Evolutionary conservation across 2,113 vertebrate species (phyloP), one percentile per base, ranked within the genome.

Genomic region (Tychaedon coryphoeus): DNA sequence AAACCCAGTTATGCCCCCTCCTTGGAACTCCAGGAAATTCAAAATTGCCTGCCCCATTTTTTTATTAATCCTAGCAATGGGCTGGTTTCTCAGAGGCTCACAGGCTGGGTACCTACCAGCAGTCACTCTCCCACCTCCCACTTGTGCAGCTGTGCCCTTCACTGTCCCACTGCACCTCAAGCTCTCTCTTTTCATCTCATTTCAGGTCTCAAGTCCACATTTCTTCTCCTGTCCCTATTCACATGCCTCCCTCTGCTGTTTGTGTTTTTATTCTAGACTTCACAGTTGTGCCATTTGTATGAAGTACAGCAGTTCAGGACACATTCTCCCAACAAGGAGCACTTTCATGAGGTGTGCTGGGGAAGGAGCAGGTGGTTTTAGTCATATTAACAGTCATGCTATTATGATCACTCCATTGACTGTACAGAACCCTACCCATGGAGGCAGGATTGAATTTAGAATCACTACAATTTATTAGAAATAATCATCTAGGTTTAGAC

Each of bases 131-230:
- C 13, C 13, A 9, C 3, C 7, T 56, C 9, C 40, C 19, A 26
- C 14, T 26, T 20, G 34, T 1, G 3, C 29, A 60, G 48, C 62
- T 1, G 0, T 60, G 19, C 19, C 24, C 5, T 64, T 31, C 16
- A 4, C 12, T 34, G 29, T 38, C 42, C 13, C 0, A 1, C 48
- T 79, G 43, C 33, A 56, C 9, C 1, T 1, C 16, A 12, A 8
- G 15, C 14, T 65, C 60, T 42, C 75, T 73, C 29, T 45, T 80
- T 42, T 69, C 31, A 51, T 64, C 57, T 45, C 43, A 28, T 56
- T 64, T 93, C 82, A 88, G 51, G 33, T 81, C 51, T 87, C 56
- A 85, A 14, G 17, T n/a, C 26, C 20, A 43, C 9, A 6, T 8
- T 82, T 88, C 33, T 90, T 23, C 36, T 71, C 24, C 65, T 24